A percentile compares a stretch with the other conserved stretches of the same genome.
Conservation (phyloP, 92 coral and sea anemone genomes). For the Epizoanthus fatuus region DNA sequence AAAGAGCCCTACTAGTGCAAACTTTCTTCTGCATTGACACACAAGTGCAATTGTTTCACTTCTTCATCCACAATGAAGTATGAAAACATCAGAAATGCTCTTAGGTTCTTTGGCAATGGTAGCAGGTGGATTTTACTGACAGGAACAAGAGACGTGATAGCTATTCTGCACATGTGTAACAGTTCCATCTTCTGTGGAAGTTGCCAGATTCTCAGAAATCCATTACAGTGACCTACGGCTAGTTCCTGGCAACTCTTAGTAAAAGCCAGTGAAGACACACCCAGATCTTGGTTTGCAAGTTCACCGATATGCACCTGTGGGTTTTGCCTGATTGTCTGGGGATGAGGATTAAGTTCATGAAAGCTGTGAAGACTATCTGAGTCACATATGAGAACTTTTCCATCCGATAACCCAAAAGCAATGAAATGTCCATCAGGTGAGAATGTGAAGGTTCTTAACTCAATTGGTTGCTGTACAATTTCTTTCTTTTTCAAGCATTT, state of each 20-base stretch:
- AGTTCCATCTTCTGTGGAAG: slow-evolving; percentile 87
- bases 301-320: neutral
- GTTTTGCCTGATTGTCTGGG: neutral
- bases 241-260: slow-evolving; percentile 88
- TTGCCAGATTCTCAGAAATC: slow-evolving; percentile 84
- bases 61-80: slow-evolving; percentile 16
- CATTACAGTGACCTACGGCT: slow-evolving; percentile 84
- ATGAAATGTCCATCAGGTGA: slow-evolving; percentile 78
- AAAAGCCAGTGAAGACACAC: slow-evolving; percentile 83
- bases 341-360: slow-evolving; percentile 52
- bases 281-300: slow-evolving; percentile 17
- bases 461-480: slow-evolving; percentile 49
- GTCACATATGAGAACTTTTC: slow-evolving; percentile 71
- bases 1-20: neutral
- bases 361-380: slow-evolving; percentile 55
- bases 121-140: slow-evolving; percentile 61
- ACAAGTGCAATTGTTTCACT: neutral
- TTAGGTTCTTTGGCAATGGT: slow-evolving; percentile 84
- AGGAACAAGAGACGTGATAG: slow-evolving; percentile 72
- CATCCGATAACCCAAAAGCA: slow-evolving; percentile 84
- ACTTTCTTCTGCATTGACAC: neutral
- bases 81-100: slow-evolving; percentile 71
- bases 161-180: slow-evolving; percentile 87
- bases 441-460: slow-evolving; percentile 67
- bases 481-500: slow-evolving; percentile 58